Conservation (phyloP, 2,113 vertebrate species). For the Triplophysa tibetana region DNA sequence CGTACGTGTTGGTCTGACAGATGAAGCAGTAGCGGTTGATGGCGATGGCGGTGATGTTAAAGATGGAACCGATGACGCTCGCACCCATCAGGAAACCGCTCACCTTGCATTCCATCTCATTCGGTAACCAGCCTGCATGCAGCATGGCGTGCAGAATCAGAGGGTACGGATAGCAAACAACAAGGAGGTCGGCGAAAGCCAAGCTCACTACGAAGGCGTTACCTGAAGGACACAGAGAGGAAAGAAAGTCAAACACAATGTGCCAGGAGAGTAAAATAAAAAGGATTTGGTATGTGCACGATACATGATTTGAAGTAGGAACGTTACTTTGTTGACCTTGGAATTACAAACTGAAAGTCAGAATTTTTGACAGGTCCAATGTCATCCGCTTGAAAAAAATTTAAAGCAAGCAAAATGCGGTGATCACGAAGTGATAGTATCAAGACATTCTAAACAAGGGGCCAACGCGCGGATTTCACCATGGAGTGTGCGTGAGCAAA, state of each 20-base stretch:
- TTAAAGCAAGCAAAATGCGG: too few species aligned
- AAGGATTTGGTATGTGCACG: too few species aligned
- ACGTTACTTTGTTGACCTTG: too few species aligned
- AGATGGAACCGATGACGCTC: conserved; percentile 82
- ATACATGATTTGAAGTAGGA: too few species aligned
- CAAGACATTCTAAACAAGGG: too few species aligned
- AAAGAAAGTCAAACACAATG: neutral
- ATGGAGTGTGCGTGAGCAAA: too few species aligned
- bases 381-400: too few species aligned
- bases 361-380: too few species aligned
- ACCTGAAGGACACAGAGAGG: conserved; percentile 63
- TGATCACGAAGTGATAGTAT: too few species aligned
- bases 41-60: conserved; percentile 83
- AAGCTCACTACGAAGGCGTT: conserved; percentile 83
- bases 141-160: conserved; percentile 80
- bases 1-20: conserved; percentile 77
- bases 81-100: conserved; percentile 84
- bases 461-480: too few species aligned
- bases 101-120: conserved; percentile 78
- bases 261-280: neutral
- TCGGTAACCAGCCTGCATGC: conserved; percentile 77
- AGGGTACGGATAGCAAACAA: conserved; percentile 82
- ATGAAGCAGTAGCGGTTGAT: conserved; percentile 82
- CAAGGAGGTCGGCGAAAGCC: conserved; percentile 80
- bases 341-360: too few species aligned